A percentile compares a stretch with the other conserved stretches of the same genome.
Conservation (phyloP, 2,113 vertebrate species). For the Pedetes capensis region DNA sequence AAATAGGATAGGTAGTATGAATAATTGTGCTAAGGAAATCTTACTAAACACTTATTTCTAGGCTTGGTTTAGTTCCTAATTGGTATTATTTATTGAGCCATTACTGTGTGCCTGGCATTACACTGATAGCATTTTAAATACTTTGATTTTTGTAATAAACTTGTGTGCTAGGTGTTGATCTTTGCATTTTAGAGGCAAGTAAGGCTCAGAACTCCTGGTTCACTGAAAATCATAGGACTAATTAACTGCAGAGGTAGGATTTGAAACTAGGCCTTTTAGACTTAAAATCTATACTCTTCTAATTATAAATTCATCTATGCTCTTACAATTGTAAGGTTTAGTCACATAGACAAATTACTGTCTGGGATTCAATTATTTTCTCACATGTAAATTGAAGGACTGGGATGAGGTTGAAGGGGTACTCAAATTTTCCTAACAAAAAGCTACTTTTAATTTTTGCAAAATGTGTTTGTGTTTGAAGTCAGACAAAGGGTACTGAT, state of each 20-base stretch:
- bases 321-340: not conserved
- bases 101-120: not conserved
- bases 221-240: not conserved
- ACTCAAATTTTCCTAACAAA: constrained; percentile 1
- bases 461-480: constrained; percentile 26
- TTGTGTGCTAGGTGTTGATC: not conserved
- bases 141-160: not conserved
- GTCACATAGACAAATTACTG: not conserved
- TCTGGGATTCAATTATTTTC: constrained; percentile 4
- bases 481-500: not conserved
- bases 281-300: not conserved
- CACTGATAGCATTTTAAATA: not conserved
- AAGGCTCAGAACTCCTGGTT: constrained; percentile 9
- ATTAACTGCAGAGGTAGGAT: not conserved
- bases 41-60: not conserved
- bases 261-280: not conserved
- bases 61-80: not conserved
- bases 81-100: not conserved
- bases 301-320: not conserved
- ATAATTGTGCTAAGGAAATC: not conserved
- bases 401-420: not conserved
- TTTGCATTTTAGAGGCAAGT: constrained; percentile 15
- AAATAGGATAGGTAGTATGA: not conserved
- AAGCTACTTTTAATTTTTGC: constrained; percentile 8
- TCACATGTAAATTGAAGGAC: not conserved